Evolutionary conservation across 2,113 vertebrate genomes (phyloP), one percentile per base, ranked within the genome.

Genomic region (Pelusios castaneus): DNA sequence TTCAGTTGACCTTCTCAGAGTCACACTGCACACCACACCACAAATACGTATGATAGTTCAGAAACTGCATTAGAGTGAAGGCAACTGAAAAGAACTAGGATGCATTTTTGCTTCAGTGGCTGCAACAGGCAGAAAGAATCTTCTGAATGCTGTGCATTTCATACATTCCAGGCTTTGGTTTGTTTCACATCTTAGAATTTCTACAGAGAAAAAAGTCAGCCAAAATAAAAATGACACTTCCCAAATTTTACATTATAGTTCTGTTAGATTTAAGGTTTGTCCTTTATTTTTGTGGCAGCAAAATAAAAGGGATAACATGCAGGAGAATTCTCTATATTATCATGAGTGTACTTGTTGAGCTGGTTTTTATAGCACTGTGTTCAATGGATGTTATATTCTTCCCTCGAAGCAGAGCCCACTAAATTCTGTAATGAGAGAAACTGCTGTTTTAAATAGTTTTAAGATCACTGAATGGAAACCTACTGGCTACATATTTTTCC

Each of bases 381-480:
- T 88, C 73, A 17, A 19, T 21, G 84, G 77, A 87, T 80, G 80
- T 1, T 81, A 83, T 91, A 89, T 60, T 89, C 52, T 89, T 92
- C 63, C 91, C 43, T 79, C 82, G 58, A 75, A 94, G 78, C 34
- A 82, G 78, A 79, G 63, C 63, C 13, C 38, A 25, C 70, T 60
- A 47, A 83, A 70, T 85, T 58, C 63, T 60, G 17, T 14, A 84
- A 67, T 25, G 56, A 73, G 55, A 91, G 52, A 90, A 95, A 87
- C 25, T 52, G 52, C 80, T 87, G 86, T 0, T 88, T 92, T 77
- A 60, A 85, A 85, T 77, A 76, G 80, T 12, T 94, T 93, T 91
- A 85, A 92, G 90, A 91, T 89, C 87, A 87, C 82, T 13, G 55
- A 83, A 90, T 43, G 87, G 90, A 83, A 95, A 89, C 63, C 5